Evolutionary conservation across 1,140 invertebrate genomes (phyloP), one percentile per base, ranked within the genome.

Genomic region (Lepidurus apus): DNA sequence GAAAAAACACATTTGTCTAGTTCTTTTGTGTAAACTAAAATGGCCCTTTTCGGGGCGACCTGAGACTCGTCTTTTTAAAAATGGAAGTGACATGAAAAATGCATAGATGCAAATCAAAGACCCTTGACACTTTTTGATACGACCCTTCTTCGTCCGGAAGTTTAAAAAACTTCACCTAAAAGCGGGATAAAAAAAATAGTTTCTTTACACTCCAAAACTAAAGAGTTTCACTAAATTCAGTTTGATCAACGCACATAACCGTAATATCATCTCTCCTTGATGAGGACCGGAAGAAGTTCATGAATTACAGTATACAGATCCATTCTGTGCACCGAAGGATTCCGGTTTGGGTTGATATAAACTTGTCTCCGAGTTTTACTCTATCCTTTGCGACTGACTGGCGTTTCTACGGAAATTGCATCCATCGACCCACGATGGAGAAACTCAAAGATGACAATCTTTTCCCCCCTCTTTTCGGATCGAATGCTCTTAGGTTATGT

Each of bases 321-420:
- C 26, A 26, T 26, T 26, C 26, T 26, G 26, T 2, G 26, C 26
- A 26, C 26, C 26, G 26, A 34, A 34, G 3, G 34, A 34, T 34
- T 34, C 34, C 34, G 34, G 34, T 34, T 34, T 34, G 34, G 34
- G 34, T 4, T 34, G 34, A 34, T 34, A 34, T 34, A 34, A 21
- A 13, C 13, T n/a, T 13, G 53, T 7, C 17, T 65, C 53, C 13
- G 1, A 21, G 8, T 13, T 65, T n/a, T 21, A 17, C 21, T 65
- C 21, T n/a, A n/a, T 65, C 21, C 45, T 65, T 65, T 7, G 53
- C 53, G 53, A n/a, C 53, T 65, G 4, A 65, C 17, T 21, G 53
- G 53, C 21, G 53, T 65, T 65, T n/a, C 53, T 65, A 65, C 53
- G 53, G 53, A 65, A 65, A 65, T 65, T 65, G 53, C 53, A 21